These are phyloP conservation scores for Aporophyla nigra DNA, from an alignment of 2,888 invertebrate genomes.

Conservation along the genomic window DNA sequence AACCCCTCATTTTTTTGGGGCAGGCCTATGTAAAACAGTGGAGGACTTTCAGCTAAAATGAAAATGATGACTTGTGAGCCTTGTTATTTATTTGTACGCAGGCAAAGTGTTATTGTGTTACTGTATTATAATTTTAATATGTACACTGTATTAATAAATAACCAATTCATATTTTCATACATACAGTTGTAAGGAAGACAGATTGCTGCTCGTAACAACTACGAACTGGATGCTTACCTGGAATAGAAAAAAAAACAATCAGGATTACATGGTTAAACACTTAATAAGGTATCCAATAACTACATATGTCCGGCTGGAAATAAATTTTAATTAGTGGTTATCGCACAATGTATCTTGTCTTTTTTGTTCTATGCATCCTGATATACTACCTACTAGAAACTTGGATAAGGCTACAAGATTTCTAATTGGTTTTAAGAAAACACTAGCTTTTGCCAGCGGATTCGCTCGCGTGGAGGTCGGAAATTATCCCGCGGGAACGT, in stretches of 20 bases:
- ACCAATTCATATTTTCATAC: slow-evolving; percentile 37
- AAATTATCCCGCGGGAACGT: no score
- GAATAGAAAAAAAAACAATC: slow-evolving; percentile 62
- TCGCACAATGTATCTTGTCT: slow-evolving; percentile 19
- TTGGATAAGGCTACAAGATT: slow-evolving; percentile 17
- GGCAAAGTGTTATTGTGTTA: no score
- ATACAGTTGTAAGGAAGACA: slow-evolving; percentile 35
- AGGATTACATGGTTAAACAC: slow-evolving; percentile 31
- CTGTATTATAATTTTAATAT: not conserved
- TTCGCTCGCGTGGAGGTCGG: no score
- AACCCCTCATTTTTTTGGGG: no score
- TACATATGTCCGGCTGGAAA: slow-evolving; percentile 45
- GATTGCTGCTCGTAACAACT: slow-evolving; percentile 27
- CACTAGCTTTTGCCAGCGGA: no score
- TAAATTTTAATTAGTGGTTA: slow-evolving; percentile 35
- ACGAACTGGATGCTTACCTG: slow-evolving; percentile 65
- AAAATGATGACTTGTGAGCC: no score
- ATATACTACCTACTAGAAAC: slow-evolving; percentile 3
- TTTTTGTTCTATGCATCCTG: slow-evolving; percentile 40
- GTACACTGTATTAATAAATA: not conserved
- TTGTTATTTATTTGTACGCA: no score
- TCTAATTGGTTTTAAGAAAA: slow-evolving; percentile 1
- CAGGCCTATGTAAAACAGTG: no score
- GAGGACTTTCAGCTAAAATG: no score
- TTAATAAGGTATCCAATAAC: slow-evolving; percentile 31